Percentiles rank a stretch among this genome's conserved stretches.
Evolutionary conservation across 2,797 vertebrate species (phyloP).

Genomic region (Falco peregrinus): DNA sequence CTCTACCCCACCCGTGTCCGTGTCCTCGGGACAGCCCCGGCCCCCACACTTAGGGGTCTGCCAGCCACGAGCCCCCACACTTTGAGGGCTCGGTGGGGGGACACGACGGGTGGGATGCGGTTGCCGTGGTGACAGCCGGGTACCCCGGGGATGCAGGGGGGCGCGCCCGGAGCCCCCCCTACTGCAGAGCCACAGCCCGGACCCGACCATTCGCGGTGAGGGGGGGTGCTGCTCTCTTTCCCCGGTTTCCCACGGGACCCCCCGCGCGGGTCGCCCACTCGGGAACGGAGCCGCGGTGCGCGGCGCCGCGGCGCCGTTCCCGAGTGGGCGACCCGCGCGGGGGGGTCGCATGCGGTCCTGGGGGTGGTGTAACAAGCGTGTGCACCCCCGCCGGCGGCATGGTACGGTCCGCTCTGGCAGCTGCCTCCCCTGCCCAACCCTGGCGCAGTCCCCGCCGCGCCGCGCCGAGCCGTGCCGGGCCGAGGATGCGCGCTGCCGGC

Average conservation of each 20-base stretch:
- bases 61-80: too few relatives aligned
- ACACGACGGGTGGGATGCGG: neutral
- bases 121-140: conserved; percentile 37
- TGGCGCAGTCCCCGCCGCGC: too few relatives aligned
- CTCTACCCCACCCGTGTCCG: too few relatives aligned
- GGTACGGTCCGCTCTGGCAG: neutral
- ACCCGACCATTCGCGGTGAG: neutral
- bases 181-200: neutral
- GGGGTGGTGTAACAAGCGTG: too few relatives aligned
- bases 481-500: neutral
- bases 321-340: too few relatives aligned
- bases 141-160: conserved; percentile 30
- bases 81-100: too few relatives aligned
- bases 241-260: neutral
- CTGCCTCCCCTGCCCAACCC: neutral
- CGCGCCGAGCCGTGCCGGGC: neutral
- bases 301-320: too few relatives aligned
- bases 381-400: neutral
- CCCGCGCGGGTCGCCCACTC: too few relatives aligned
- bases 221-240: neutral
- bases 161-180: neutral
- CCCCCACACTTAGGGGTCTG: too few relatives aligned
- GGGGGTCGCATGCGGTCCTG: neutral
- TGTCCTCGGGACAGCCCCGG: too few relatives aligned
- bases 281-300: too few relatives aligned